Evolutionary conservation across 2,113 vertebrate species (phyloP).

Genomic region (Engystomops pustulosus): DNA sequence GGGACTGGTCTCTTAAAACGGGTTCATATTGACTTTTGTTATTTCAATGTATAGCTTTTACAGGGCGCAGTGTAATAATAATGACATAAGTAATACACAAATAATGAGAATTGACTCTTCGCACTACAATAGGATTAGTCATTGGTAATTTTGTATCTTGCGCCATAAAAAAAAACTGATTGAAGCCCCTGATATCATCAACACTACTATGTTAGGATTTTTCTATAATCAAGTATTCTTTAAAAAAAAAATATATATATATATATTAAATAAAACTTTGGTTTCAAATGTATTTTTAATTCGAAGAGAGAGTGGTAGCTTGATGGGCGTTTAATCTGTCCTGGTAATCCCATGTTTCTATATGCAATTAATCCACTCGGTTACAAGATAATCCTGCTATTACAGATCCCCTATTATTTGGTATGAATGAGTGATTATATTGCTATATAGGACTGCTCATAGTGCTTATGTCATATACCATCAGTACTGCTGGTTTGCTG

Average conservation of each 20-base stretch:
- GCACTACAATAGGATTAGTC: neutral
- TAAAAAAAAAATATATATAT: too few species aligned
- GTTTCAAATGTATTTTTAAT: neutral
- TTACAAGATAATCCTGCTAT: slow-evolving; percentile 14
- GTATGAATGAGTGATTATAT: neutral
- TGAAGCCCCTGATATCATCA: neutral
- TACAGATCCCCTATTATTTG: neutral
- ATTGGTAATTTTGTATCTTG: neutral
- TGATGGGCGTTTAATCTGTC: slow-evolving; percentile 9
- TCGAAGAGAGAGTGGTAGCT: neutral
- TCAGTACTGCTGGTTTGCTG: too few species aligned
- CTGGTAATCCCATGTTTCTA: slow-evolving; percentile 16
- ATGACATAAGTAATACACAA: neutral
- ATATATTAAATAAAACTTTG: too few species aligned
- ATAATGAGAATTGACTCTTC: neutral
- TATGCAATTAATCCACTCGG: slow-evolving; percentile 7
- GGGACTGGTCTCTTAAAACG: too few species aligned
- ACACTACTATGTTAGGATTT: too few species aligned
- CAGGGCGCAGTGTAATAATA: neutral
- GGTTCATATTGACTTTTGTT: too few species aligned
- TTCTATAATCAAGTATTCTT: neutral
- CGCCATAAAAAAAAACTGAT: neutral
- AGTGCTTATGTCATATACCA: too few species aligned
- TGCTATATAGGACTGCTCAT: too few species aligned
- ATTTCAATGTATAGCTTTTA: neutral